Conservation (phyloP, 2,113 vertebrate genomes). For the Pteronura brasiliensis region DNA sequence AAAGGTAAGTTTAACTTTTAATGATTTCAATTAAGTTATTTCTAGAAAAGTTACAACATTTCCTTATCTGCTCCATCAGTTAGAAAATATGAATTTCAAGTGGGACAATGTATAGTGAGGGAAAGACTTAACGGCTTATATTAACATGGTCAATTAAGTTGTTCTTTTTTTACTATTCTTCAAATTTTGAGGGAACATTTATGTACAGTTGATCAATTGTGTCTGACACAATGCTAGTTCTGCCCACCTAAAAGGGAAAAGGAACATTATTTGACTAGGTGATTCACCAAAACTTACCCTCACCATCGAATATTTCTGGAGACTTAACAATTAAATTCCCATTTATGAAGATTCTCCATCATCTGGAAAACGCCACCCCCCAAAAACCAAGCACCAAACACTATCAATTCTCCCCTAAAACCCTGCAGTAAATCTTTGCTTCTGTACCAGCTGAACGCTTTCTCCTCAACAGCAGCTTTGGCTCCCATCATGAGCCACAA, state of each 20-base stretch:
- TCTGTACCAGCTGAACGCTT: not conserved
- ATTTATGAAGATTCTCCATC: not conserved
- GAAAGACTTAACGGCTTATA: conserved; percentile 62
- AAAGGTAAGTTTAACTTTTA: conserved; percentile 81
- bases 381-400: not conserved
- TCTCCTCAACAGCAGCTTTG: not conserved
- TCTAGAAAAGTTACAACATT: conserved; percentile 83
- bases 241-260: not conserved
- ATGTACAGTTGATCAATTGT: not conserved
- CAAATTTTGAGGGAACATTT: conserved; percentile 33
- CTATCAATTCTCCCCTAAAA: not conserved
- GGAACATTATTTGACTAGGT: not conserved
- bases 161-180: conserved; percentile 45
- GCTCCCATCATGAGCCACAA: not conserved
- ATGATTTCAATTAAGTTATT: conserved; percentile 86
- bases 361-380: not conserved
- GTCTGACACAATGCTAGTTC: not conserved
- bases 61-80: conserved; percentile 72
- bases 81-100: conserved; percentile 75
- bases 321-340: not conserved
- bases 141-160: conserved; percentile 27
- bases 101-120: conserved; percentile 43
- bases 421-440: not conserved
- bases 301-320: not conserved
- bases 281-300: not conserved